These are phyloP conservation scores for Entomyzon cyanotis DNA, from an alignment of 2,113 vertebrate genomes.

Conservation along the genomic window DNA sequence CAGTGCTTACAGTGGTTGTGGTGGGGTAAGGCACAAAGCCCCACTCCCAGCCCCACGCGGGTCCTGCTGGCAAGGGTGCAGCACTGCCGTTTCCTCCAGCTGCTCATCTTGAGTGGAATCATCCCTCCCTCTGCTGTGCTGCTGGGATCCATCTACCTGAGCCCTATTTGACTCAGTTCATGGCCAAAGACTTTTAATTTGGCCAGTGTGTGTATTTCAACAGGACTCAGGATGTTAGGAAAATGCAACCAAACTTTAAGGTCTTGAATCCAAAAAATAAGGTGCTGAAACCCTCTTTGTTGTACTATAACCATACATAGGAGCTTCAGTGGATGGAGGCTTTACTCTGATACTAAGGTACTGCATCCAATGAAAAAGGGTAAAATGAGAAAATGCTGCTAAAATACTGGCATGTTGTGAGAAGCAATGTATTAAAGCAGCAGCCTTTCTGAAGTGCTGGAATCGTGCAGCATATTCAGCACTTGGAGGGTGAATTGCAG, in stretches of 20 bases:
- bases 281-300: background rate
- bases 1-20: background rate
- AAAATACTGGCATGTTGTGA: background rate
- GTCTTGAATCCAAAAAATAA: background rate
- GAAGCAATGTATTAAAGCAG: background rate
- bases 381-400: background rate
- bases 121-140: background rate
- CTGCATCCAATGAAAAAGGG: background rate
- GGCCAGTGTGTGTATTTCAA: background rate
- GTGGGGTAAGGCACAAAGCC: background rate
- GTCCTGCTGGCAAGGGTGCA: rapidly evolving
- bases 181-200: background rate
- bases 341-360: background rate
- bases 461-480: background rate
- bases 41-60: rapidly evolving
- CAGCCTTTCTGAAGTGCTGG: background rate
- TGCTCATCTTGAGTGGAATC: rapidly evolving
- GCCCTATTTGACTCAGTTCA: background rate
- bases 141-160: rapidly evolving
- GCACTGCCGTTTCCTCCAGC: background rate
- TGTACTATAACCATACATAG: rapidly evolving
- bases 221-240: background rate
- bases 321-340: background rate
- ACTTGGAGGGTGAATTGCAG: background rate
- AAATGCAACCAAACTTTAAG: rapidly evolving